Evolutionary conservation across 2,113 vertebrate species (phyloP).

Genomic region (Herpetotheres cachinnans): DNA sequence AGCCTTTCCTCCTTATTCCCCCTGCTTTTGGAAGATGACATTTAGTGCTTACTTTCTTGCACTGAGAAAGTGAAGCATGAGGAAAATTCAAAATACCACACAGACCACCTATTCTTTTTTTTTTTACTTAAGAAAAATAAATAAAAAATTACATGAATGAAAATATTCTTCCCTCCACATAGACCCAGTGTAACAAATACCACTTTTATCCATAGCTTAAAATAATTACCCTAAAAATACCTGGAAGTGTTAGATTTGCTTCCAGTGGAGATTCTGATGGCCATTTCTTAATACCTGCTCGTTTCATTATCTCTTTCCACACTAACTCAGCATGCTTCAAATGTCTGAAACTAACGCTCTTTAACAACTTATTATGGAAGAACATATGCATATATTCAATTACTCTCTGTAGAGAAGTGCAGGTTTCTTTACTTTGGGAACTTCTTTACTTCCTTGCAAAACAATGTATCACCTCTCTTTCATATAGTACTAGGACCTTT

Average conservation of each 20-base stretch:
- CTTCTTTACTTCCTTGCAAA: background rate
- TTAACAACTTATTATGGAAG: slow-evolving; percentile 13
- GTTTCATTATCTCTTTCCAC: slow-evolving; percentile 43
- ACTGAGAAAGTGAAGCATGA: background rate
- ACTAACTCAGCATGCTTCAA: background rate
- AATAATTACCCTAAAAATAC: slow-evolving; percentile 2
- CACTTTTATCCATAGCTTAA: background rate
- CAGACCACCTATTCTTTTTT: background rate
- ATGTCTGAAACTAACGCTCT: slow-evolving; percentile 40
- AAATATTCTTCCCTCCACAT: background rate
- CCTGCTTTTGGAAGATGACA: background rate
- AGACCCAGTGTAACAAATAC: background rate
- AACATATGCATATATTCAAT: background rate
- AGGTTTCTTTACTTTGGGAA: slow-evolving; percentile 6
- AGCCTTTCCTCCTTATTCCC: background rate
- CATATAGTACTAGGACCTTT: background rate
- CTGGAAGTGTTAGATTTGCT: slow-evolving; percentile 1
- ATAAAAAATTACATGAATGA: background rate
- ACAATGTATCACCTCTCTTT: background rate
- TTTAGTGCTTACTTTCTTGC: background rate
- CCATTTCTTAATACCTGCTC: slow-evolving; percentile 12
- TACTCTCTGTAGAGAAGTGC: background rate
- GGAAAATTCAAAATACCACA: background rate
- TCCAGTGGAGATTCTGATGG: slow-evolving; percentile 59
- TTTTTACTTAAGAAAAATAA: background rate